phyloP scores from a whole-genome alignment of 2,113 vertebrate species.

The Oreochromis tanganicae region DNA sequence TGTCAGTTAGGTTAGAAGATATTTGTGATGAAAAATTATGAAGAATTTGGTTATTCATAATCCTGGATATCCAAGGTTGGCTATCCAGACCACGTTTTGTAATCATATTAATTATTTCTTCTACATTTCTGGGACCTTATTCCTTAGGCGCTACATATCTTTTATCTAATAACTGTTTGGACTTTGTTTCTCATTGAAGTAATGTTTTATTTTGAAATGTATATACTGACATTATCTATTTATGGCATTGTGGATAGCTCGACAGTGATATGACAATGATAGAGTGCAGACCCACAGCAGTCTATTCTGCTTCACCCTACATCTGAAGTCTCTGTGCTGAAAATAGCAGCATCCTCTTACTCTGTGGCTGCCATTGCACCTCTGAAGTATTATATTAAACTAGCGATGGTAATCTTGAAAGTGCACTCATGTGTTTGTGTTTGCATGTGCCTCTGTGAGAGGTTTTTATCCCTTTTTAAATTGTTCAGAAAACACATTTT shows the following conservation, averaged over 20 bases:
- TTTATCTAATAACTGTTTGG: not conserved
- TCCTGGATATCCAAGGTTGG: not conserved
- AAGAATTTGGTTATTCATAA: not conserved
- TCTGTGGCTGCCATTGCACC: constrained; percentile 25
- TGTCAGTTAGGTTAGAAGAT: not conserved
- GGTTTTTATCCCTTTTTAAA: not conserved
- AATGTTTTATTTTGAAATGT: constrained; percentile 48
- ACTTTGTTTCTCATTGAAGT: not conserved
- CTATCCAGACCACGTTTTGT: not conserved
- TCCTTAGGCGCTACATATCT: rapidly evolving
- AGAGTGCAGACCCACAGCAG: constrained; percentile 60
- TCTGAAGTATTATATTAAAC: constrained; percentile 1
- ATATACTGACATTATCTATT: not conserved
- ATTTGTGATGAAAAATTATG: not conserved
- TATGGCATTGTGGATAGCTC: not conserved
- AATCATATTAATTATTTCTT: not conserved
- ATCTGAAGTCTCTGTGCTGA: constrained; percentile 43
- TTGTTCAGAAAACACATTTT: not conserved
- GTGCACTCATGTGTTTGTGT: not conserved
- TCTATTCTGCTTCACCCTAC: constrained; percentile 35
- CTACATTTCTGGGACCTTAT: not conserved
- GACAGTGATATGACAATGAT: constrained; percentile 64
- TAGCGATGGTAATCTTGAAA: not conserved
- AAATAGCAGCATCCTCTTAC: constrained; percentile 48
- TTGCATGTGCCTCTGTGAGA: not conserved